A percentile compares a stretch with the other conserved stretches of the same genome.
Conservation (phyloP, 2,797 vertebrate genomes). For the Heterohyrax brucei region DNA sequence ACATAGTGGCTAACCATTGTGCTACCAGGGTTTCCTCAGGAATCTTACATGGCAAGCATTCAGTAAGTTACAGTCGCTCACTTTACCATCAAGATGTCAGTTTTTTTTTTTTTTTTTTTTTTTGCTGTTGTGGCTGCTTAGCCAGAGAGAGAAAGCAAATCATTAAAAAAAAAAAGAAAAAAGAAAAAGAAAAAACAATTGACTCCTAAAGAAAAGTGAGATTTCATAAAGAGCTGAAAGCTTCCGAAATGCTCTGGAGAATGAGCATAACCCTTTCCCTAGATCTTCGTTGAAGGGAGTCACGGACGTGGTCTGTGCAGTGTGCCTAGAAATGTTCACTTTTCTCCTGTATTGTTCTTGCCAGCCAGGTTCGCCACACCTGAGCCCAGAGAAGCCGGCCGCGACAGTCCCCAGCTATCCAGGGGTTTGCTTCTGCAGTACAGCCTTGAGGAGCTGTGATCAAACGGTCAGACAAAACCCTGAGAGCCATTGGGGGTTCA, state of each 20-base stretch:
- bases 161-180: conserved; percentile 54
- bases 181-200: not conserved
- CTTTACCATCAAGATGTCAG: not conserved
- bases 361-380: not conserved
- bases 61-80: conserved; percentile 22
- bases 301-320: not conserved
- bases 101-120: not conserved
- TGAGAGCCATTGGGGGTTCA: conserved; percentile 13
- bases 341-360: not conserved
- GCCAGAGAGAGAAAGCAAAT: conserved; percentile 44
- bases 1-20: too few relatives aligned
- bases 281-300: conserved; percentile 30
- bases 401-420: not conserved
- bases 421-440: not conserved
- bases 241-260: conserved; percentile 50
- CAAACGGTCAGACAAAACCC: not conserved
- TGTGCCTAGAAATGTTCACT: not conserved
- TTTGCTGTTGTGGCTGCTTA: conserved; percentile 65
- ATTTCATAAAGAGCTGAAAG: not conserved
- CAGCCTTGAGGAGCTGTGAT: not conserved
- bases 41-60: not conserved
- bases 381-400: not conserved
- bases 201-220: conserved; percentile 50
- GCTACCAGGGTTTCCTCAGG: not conserved
- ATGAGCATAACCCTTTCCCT: not conserved